Evolutionary conservation across 2,113 vertebrate species (phyloP).

Genomic region (Xenus cinereus): DNA sequence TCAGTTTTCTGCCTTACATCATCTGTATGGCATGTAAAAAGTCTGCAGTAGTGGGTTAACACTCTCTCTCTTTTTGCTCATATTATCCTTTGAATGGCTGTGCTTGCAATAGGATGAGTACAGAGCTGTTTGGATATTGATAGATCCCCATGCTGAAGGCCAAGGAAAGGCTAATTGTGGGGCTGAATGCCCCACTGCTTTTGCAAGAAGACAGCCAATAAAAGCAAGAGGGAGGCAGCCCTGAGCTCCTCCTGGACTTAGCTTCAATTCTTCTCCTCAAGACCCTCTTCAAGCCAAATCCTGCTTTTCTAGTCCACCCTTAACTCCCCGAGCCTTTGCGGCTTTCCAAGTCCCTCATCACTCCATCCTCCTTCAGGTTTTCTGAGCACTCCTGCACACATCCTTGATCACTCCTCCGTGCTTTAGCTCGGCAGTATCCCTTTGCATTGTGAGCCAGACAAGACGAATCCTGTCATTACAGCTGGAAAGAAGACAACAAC

Average conservation of each 20-base stretch:
- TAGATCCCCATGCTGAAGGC: not conserved
- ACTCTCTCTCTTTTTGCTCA: not conserved
- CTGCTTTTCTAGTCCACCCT: not conserved
- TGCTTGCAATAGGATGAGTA: not conserved
- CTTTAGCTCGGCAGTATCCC: not conserved
- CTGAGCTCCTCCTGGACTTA: not conserved
- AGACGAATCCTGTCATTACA: not conserved
- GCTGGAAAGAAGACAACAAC: not conserved
- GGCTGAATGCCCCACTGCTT: not conserved
- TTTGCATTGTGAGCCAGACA: not conserved
- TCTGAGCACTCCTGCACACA: not conserved
- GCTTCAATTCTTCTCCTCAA: not conserved
- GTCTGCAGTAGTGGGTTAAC: not conserved
- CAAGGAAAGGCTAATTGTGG: not conserved
- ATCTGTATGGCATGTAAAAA: not conserved
- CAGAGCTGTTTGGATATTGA: not conserved
- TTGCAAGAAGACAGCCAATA: not conserved
- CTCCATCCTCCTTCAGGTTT: not conserved
- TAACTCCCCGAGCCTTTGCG: not conserved
- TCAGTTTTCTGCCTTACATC: not conserved
- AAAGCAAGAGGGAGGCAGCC: not conserved
- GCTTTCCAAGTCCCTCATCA: not conserved
- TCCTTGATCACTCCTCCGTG: fast-evolving
- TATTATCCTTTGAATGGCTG: not conserved
- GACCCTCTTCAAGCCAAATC: not conserved